Evolutionary conservation across 1,140 invertebrate genomes (phyloP), one percentile per base, ranked within the genome.

Genomic region (Ceratosolen fusciceps): DNA sequence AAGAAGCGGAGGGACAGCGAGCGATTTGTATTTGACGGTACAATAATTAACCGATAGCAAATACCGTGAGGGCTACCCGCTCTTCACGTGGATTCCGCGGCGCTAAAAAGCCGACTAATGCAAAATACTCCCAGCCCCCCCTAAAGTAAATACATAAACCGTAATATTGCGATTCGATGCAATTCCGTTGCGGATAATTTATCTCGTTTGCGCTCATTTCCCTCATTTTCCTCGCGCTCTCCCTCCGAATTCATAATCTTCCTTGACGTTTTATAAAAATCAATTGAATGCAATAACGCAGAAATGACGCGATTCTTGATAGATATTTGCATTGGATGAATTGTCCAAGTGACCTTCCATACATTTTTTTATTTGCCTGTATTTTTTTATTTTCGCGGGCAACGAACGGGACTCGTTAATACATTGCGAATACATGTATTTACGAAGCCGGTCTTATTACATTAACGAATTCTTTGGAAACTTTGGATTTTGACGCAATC

Each of bases 21-120:
- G n/a, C 1, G 7, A 60, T 60, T 14, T 14, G 9, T 3, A 31
- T 10, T 14, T 8, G 9, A 60, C 29, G n/a, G 58, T 31, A 60
- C 26, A 60, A 60, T 60, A 60, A 60, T 60, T 60, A 60, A 60
- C 58, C 58, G 31, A 60, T 60, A 29, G 9, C 29, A 60, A 60
- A 60, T 31, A 60, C 10, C 14, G 9, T 14, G 14, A n/a, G n/a
- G n/a, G n/a, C 10, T 14, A 16, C 16, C n/a, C 4, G 24, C 24
- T 60, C 31, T 31, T 7, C 7, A 5, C 7, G 29, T 60, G 58
- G 5, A 60, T 60, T 60, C 26, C 58, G 8, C 29, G 26, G 58
- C 7, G 29, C 26, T 2, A 14, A 60, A 60, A 60, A 31, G 26
- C 29, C n/a, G 9, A 31, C 10, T 60, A 29, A 14, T 31, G 21